Evolutionary conservation across 2,888 invertebrate species (phyloP), one percentile per base, ranked within the genome.

Genomic region (Acanthosepion pharaonis): DNA sequence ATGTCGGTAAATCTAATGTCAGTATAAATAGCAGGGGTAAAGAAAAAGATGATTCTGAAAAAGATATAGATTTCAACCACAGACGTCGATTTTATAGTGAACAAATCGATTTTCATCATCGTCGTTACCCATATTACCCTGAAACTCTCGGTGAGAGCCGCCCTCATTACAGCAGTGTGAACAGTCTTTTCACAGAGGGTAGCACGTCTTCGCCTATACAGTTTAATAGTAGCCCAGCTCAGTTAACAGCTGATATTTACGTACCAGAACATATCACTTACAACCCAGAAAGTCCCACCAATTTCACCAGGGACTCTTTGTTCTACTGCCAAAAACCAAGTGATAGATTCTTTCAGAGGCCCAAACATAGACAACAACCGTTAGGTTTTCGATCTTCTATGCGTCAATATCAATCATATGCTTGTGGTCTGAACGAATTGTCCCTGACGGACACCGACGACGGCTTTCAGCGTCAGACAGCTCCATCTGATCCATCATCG

Each of bases 401-500:
- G n/a, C 93, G 93, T 51, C 93, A 93, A 53, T 93, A 93, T 53
- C 93, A 51, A n/a, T 93, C 93, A 25, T 93, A 93, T 8, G n/a
- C 93, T 93, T 20, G n/a, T 28, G 93, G 93, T 15, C 93, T 93
- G 23, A 93, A 93, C 28, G 53, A 93, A 53, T 53, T 93, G n/a
- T 28, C 28, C 28, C 51, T 93, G 5, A 51, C 93, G 8, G 93
- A 93, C 20, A 93, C 51, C 28, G 93, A 93, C 23, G 93, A 93
- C 48, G 53, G 53, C 18, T 20, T 51, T 51, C n/a, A 11, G 51
- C 6, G 11, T 5, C 93, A 93, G 28, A 93, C 93, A 51, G 15
- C 53, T 18, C 51, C 93, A 4, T 92, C 92, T 25, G 92, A 28
- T 28, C 28, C 28, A 78, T 78, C 78, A 18, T 93, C 93, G 0